Evolutionary conservation across 2,888 invertebrate genomes (phyloP).

Genomic region (Diploptera punctata): DNA sequence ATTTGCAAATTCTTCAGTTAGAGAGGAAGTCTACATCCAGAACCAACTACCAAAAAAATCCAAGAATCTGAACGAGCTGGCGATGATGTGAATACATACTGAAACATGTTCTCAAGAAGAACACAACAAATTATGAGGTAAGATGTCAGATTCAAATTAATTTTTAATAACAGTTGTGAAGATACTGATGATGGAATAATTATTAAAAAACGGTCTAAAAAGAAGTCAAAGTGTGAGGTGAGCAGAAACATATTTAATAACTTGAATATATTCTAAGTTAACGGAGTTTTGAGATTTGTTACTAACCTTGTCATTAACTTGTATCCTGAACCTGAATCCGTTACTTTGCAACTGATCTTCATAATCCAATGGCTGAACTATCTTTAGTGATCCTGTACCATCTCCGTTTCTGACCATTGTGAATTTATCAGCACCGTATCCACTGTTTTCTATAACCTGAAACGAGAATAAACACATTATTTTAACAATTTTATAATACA

Average conservation of each 20-base stretch:
- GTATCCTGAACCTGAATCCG: slow-evolving; percentile 93
- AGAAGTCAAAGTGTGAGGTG: neutral
- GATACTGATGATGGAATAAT: too few species aligned
- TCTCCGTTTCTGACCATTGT: slow-evolving; percentile 97
- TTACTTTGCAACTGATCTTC: slow-evolving; percentile 94
- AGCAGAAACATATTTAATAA: neutral
- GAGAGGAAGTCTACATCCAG: too few species aligned
- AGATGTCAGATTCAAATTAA: too few species aligned
- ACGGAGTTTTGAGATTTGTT: neutral
- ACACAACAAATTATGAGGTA: too few species aligned
- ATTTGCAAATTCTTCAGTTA: too few species aligned
- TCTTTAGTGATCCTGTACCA: slow-evolving; percentile 93
- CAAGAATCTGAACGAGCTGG: too few species aligned
- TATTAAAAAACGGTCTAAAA: too few species aligned
- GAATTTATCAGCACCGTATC: slow-evolving; percentile 95
- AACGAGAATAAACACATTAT: too few species aligned
- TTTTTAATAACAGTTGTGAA: neutral
- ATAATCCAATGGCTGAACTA: slow-evolving; percentile 94
- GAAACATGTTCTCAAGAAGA: too few species aligned
- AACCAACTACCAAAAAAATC: too few species aligned
- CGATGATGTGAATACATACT: too few species aligned
- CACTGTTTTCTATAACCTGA: slow-evolving; percentile 87
- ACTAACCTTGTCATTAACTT: slow-evolving; percentile 83
- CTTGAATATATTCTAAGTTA: neutral
- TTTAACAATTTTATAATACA: too few species aligned